Evolutionary conservation across 2,888 invertebrate genomes (phyloP), one percentile per base, ranked within the genome.

Genomic region (Pediacus dermestoides): DNA sequence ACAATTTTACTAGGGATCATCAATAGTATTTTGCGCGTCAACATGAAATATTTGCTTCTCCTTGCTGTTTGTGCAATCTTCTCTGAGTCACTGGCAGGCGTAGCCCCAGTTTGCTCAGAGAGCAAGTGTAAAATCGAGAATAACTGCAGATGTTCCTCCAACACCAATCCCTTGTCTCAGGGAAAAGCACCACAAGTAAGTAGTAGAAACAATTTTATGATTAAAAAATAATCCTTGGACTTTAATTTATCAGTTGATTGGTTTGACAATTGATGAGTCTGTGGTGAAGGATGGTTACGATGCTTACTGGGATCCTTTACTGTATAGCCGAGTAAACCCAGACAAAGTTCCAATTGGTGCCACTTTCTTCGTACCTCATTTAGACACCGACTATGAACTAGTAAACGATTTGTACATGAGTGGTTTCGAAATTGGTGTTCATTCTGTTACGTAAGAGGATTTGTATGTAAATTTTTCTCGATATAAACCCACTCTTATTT

Each of bases 301-400:
- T 22, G 63, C 66, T 3, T 76, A 74, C 30, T 81, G 81, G 58
- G 62, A 74, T 6, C 56, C 71, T 0, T 51, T 79, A 0, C 64
- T 83, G 2, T 70, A 66, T 37, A 59, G 64, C 8, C 66, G 81
- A 1, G 56, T 30, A 2, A 88, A 87, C 65, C 79, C 77, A 0
- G 82, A 88, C 58, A 74, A 74, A 1, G 82, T 81, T 41, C 72
- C 73, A 0, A 74, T 76, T 1, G 73, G 77, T 0, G 75, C 75
- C 22, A 86, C 86, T 0, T 82, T 83, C 66, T 88, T 77, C 61
- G 72, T 85, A 16, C 81, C 77, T 18, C 86, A 88, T 54, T 81
- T 84, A 46, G 86, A 85, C 60, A 82, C 82, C 0, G 77, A 65
- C 39, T 68, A 68, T 41, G 64, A 68, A 8, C 49, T 56, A 40